Evolutionary conservation across 2,888 invertebrate species (phyloP), one percentile per base, ranked within the genome.

Genomic region (Nyleta sp.): DNA sequence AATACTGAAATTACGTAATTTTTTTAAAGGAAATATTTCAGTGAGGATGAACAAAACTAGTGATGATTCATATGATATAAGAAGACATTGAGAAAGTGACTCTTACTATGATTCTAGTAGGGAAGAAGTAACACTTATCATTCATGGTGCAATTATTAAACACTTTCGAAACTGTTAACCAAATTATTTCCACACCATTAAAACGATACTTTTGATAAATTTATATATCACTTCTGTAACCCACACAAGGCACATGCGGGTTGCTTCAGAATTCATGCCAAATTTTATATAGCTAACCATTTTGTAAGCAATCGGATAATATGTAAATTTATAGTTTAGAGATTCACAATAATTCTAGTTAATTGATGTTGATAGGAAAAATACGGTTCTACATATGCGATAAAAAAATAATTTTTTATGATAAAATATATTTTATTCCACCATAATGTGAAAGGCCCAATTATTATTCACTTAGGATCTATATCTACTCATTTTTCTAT

Each of bases 121-220:
- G 35, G 52, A 28, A 35, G 18, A 13, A 65, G 15, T 38, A 50
- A 52, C 42, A 42, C 28, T 48, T 48, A 38, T 48, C 38, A 38
- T 48, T 40, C 28, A 22, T 28, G 8, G 20, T 40, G 22, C 20
- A 62, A 48, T 38, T 50, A 50, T 20, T n/a, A 17, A 38, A 48
- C 52, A 33, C 33, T 31, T 33, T 33, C 52, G 24, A 17, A 42
- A 42, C 64, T 67, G 33, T 62, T 52, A 67, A 67, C 22, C 46
- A 13, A 65, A 53, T 65, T 13, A 65, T 40, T 67, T 65, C 55
- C 67, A 67, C 42, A n/a, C 67, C 67, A 67, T 67, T 55, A 42
- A 52, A 55, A 31, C 28, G 55, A 35, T 38, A 67, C 46, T 67
- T 55, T 55, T 35, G 35, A 67, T 55, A 46, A 28, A 55, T 55